Evolutionary conservation across 2,797 vertebrate genomes (phyloP).

Genomic region (Schizopygopsis pylzovi): DNA sequence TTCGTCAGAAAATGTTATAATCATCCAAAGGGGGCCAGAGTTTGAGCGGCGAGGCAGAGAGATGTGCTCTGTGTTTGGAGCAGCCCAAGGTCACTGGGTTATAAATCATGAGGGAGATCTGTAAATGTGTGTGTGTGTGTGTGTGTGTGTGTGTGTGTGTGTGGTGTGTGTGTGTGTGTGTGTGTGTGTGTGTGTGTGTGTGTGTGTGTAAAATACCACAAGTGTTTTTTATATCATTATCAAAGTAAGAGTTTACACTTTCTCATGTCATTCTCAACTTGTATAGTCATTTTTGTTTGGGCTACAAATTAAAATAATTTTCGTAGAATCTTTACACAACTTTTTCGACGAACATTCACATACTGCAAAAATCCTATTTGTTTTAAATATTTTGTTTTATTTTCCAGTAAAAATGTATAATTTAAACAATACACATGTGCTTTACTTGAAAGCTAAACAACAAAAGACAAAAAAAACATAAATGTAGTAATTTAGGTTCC

Average conservation of each 20-base stretch:
- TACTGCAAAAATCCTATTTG: neutral
- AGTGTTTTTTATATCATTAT: neutral
- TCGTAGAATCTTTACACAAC: neutral
- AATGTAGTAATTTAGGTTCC: neutral
- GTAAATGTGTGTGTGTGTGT: neutral
- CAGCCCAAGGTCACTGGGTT: constrained; percentile 63
- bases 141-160: no score
- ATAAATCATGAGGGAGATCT: constrained; percentile 3
- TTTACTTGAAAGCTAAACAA: neutral
- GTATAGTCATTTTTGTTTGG: neutral
- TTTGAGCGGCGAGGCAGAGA: constrained; percentile 25
- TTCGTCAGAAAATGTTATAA: constrained; percentile 59
- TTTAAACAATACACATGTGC: neutral
- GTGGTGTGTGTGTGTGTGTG: neutral
- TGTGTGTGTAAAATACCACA: neutral
- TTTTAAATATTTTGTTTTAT: neutral
- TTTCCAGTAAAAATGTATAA: neutral
- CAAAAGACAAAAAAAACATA: neutral
- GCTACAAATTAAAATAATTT: neutral
- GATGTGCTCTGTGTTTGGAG: constrained; percentile 50
- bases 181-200: neutral
- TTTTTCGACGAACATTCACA: neutral
- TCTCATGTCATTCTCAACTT: neutral
- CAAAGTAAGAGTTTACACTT: neutral
- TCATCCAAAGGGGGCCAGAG: constrained; percentile 57